These are phyloP conservation scores for Cerceris rybyensis DNA, from an alignment of 2,888 invertebrate species.

Conservation along the genomic window DNA sequence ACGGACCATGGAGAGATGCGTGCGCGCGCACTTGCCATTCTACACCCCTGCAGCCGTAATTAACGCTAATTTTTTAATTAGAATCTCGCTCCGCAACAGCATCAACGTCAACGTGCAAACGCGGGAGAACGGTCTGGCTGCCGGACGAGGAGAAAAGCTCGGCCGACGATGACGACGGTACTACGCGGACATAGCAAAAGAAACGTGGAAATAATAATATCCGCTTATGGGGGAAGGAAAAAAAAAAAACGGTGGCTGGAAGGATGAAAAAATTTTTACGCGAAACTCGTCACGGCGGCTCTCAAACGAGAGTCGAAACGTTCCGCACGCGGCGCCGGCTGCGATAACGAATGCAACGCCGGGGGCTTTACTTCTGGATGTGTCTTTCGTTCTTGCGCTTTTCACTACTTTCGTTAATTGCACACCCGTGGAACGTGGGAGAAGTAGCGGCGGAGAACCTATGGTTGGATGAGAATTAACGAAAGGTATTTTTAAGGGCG, in stretches of 20 bases:
- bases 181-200: constrained; percentile 10
- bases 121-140: constrained; percentile 7
- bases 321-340: background rate
- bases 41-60: constrained; percentile 58
- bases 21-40: no score
- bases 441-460: no score
- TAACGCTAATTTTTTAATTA: constrained; percentile 76
- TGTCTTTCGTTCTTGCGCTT: no score
- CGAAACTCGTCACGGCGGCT: constrained; percentile 32
- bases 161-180: constrained; percentile 5
- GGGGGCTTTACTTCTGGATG: no score
- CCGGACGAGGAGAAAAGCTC: constrained; percentile 3
- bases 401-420: no score
- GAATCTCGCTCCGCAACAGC: constrained; percentile 60
- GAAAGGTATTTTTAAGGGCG: no score
- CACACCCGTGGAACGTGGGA: no score
- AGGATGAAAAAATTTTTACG: constrained; percentile 31
- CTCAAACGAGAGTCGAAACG: constrained; percentile 7
- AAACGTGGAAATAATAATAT: constrained; percentile 56
- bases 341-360: constrained; percentile 29
- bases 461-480: no score
- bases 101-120: constrained; percentile 45
- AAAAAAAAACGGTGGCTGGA: constrained; percentile 18
- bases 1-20: background rate
- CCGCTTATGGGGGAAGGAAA: constrained; percentile 21